Base-by-base conservation (phyloP, 2,113 vertebrate species). In the Gallinago jamesoni region DNA sequence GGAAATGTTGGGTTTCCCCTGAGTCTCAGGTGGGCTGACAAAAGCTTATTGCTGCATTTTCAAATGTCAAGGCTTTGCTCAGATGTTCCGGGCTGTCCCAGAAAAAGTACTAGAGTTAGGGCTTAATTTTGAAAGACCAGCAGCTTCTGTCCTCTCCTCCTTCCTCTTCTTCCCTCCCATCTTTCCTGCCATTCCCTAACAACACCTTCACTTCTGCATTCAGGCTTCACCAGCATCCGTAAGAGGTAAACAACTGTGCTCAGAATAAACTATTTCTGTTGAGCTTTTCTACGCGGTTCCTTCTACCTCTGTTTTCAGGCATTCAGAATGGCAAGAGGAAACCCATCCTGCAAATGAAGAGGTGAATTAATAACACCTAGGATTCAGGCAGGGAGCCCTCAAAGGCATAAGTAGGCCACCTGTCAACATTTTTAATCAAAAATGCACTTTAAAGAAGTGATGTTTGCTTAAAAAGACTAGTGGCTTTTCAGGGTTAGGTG, bases 11-110 rank as follows among this genome's bases (percentile, higher is more conserved):
- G 68, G 47, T 95, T 96, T 81, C 63, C 92, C 83, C 77, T 1
- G 28, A 53, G 39, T 45, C 77, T 43, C 94, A 97, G 96, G 89
- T 92, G 89, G 69, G 87, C 74, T 76, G 87, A 79, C 67, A 85
- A 15, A 55, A 70, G 59, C 33, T 93, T 82, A 75, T 22, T 74
- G 75, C 63, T 83, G 69, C 30, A 8, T 76, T 81, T 86, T 87
- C 66, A 95, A 94, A 95, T 69, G 78, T 90, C 76, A 80, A 30
- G 66, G 23, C 30, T 81, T 62, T 78, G 39, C 78, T 83, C 48
- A 75, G 63, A 85, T 77, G 63, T 22, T 48, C 37, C 33, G 69
- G 50, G 55, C 50, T 63, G 41, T 30, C 41, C 35, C 57, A 37
- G n/a, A 63, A 47, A 19, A 70, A 69, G 31, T 41, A 28, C 19